Percentiles rank a stretch among this genome's conserved stretches.
Conservation (phyloP, 1,140 invertebrate species). For the Hypothenemus hampei region DNA sequence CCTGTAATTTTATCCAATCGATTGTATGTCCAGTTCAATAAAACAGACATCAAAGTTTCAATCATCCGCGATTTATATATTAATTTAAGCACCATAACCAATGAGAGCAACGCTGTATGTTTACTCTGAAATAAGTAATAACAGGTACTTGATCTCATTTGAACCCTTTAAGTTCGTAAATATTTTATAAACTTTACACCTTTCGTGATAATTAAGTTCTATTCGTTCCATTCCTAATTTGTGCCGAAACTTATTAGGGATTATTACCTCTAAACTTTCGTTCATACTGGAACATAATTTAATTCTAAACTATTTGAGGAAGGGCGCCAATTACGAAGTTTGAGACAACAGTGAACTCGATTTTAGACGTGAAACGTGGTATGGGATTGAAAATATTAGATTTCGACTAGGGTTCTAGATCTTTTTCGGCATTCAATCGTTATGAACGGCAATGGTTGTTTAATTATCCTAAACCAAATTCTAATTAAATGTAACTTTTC, state of each 20-base stretch:
- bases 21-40: too few species aligned
- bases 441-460: not conserved
- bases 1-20: too few species aligned
- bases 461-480: not conserved
- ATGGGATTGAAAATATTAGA: not conserved
- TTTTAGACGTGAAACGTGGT: not conserved
- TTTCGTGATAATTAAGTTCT: constrained; percentile 1
- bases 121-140: too few species aligned
- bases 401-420: not conserved
- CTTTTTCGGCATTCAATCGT: not conserved
- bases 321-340: not conserved
- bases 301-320: constrained; percentile 2
- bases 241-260: constrained; percentile 1
- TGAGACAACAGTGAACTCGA: not conserved
- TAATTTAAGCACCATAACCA: too few species aligned
- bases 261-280: not conserved
- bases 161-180: not conserved
- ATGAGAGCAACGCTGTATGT: too few species aligned
- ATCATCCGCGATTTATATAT: too few species aligned
- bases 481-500: not conserved
- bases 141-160: too few species aligned
- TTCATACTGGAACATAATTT: not conserved
- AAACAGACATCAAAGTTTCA: too few species aligned
- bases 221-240: not conserved
- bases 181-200: constrained; percentile 3